Base-by-base conservation (phyloP, 2,797 vertebrate genomes). In the Danio tinwini region DNA sequence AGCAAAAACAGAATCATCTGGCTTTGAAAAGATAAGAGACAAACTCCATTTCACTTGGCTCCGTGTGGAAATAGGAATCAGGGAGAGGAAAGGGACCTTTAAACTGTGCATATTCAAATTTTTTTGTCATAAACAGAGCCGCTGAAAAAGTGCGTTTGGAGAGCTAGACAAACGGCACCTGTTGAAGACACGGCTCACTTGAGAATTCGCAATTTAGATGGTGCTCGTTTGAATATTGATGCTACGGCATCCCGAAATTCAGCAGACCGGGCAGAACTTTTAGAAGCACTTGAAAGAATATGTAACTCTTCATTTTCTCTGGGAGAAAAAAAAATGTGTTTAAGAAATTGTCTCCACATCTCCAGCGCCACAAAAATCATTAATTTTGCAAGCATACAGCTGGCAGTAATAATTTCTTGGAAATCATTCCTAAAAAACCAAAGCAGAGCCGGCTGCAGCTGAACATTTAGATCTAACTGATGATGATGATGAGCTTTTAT, bases 381-480 rank as follows among this genome's bases (percentile, higher is more conserved):
- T 81, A 84, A 75, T 82, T 58, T 77, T 9, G 13, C 56, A 74
- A 65, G 47, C 81, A 11, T 59, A 79, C 74, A 83, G 82, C 81
- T 82, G 64, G 52, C 77, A 52, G 74, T 63, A 7, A 74, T 85
- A 85, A 89, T 84, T 85, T 85, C 83, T 76, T 87, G 86, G 88
- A 89, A 91, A 90, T 90, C 74, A 84, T 83, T 85, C 40, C 21
- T 13, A 84, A 84, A 88, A 73, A 65, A 82, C 89, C 87, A 89
- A 86, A 50, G 21, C 14, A 7, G 39, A 44, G 45, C 53, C 39
- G 37, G 37, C 77, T 71, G 86, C 82, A 61, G 49, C 39, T 50
- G 64, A 88, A 85, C 88, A 90, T 90, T 90, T 91, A 88, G 87
- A 85, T 73, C 50, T 89, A 88, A 29, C 29, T 29, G 29, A 29